A percentile compares a stretch with the other conserved stretches of the same genome.
phyloP scores from a whole-genome alignment of 2,797 vertebrate species.

The Enteromius trimaculatus region DNA sequence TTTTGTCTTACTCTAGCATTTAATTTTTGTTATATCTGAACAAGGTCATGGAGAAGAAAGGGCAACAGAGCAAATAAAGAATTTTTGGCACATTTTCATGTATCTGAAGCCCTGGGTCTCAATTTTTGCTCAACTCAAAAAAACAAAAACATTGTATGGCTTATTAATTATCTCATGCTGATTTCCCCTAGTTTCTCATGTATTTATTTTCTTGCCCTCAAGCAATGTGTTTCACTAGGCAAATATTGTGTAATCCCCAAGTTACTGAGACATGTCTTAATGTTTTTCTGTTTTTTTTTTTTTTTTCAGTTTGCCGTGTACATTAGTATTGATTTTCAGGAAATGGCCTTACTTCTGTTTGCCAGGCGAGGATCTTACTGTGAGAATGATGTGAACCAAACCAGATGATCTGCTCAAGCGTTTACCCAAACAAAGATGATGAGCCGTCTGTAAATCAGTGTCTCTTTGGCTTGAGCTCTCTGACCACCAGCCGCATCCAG shows the following conservation, averaged over 20 bases:
- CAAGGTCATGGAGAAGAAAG: not conserved
- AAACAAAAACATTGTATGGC: not conserved
- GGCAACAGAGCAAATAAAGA: not conserved
- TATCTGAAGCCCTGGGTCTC: not conserved
- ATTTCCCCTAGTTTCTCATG: not conserved
- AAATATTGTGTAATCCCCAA: not conserved
- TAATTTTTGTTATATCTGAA: not conserved
- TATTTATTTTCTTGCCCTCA: not conserved
- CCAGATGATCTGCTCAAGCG: slow-evolving; percentile 58
- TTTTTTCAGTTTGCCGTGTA: slow-evolving; percentile 55
- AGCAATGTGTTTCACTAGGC: slow-evolving; percentile 21
- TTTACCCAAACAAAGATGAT: slow-evolving; percentile 56
- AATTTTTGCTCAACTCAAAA: not conserved
- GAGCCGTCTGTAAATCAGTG: slow-evolving; percentile 49
- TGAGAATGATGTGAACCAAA: slow-evolving; percentile 55
- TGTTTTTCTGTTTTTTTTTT: not conserved
- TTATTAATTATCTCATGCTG: not conserved
- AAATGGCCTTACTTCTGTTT: slow-evolving; percentile 59
- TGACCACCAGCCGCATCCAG: slow-evolving; percentile 40
- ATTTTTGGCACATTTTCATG: not conserved
- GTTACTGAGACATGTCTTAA: slow-evolving; percentile 19
- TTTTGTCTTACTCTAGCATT: not conserved
- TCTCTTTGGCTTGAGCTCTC: slow-evolving; percentile 32
- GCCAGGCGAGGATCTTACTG: slow-evolving; percentile 61
- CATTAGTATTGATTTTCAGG: slow-evolving; percentile 63